phyloP scores from a whole-genome alignment of 2,113 vertebrate species.

The Collichthys lucidus region DNA sequence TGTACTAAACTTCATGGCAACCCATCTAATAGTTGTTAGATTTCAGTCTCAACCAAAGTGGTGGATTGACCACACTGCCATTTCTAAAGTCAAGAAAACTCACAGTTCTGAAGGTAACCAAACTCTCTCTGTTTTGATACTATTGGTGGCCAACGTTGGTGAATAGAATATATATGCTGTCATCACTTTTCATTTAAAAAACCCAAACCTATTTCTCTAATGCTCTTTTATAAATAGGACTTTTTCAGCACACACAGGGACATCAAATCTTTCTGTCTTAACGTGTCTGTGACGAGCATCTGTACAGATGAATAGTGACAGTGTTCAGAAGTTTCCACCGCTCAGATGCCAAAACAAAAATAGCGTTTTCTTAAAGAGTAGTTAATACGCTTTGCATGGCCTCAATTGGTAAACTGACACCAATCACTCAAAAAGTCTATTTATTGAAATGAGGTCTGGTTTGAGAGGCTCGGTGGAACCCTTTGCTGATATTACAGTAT shows the following conservation, averaged over 20 bases:
- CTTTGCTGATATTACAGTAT: background rate
- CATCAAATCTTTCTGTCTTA: background rate
- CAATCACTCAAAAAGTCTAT: constrained; percentile 7
- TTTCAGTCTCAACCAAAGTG: background rate
- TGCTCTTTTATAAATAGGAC: background rate
- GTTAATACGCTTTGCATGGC: background rate
- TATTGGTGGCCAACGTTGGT: background rate
- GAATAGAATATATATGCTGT: background rate
- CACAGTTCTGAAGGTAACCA: background rate
- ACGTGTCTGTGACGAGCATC: background rate
- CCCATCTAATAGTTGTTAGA: no score
- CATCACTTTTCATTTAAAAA: no score
- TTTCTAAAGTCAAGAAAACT: background rate
- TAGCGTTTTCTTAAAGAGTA: background rate
- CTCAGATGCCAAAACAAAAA: background rate
- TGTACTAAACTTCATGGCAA: background rate
- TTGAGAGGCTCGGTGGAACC: background rate
- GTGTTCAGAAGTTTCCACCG: background rate
- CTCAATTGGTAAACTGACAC: constrained; percentile 1
- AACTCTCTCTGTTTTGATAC: background rate
- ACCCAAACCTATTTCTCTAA: background rate
- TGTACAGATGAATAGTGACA: background rate
- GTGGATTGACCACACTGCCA: background rate
- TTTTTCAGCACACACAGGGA: background rate
- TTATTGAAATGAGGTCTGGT: constrained; percentile 5